These are phyloP conservation scores for Scaptomyza hsui DNA, from an alignment of 1,140 invertebrate genomes.

Conservation along the genomic window DNA sequence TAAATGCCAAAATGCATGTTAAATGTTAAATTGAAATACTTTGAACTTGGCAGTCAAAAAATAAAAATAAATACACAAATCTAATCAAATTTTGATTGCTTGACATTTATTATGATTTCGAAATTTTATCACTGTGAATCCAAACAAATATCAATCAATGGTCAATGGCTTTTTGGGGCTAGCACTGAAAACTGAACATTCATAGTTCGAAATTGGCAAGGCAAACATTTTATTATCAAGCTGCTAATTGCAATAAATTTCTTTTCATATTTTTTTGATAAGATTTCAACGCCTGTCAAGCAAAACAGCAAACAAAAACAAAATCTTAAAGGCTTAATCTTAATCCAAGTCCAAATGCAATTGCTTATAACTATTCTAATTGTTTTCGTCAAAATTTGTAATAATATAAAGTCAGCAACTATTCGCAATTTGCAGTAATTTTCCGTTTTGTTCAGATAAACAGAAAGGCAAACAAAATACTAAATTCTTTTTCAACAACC, in stretches of 20 bases:
- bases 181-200: conserved; percentile 5
- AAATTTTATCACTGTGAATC: conserved; percentile 1
- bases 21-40: conserved; percentile 48
- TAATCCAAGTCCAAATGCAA: background rate
- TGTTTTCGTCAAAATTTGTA: background rate
- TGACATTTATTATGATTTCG: background rate
- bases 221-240: conserved; percentile 50
- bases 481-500: background rate
- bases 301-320: conserved; percentile 26
- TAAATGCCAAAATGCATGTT: conserved; percentile 8
- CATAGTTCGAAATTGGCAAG: conserved; percentile 28
- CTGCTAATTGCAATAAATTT: conserved; percentile 60
- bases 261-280: conserved; percentile 40
- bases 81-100: background rate
- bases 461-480: conserved; percentile 14
- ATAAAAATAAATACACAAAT: background rate
- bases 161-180: conserved; percentile 24
- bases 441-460: conserved; percentile 27
- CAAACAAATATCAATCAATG: conserved; percentile 3
- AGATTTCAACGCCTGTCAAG: conserved; percentile 39
- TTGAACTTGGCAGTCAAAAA: conserved; percentile 51
- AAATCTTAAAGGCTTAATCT: conserved; percentile 4
- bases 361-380: conserved; percentile 10
- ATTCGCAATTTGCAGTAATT: conserved; percentile 19
- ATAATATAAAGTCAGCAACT: background rate